phyloP scores from a whole-genome alignment of 2,888 invertebrate species.

The Unio pictorum region DNA sequence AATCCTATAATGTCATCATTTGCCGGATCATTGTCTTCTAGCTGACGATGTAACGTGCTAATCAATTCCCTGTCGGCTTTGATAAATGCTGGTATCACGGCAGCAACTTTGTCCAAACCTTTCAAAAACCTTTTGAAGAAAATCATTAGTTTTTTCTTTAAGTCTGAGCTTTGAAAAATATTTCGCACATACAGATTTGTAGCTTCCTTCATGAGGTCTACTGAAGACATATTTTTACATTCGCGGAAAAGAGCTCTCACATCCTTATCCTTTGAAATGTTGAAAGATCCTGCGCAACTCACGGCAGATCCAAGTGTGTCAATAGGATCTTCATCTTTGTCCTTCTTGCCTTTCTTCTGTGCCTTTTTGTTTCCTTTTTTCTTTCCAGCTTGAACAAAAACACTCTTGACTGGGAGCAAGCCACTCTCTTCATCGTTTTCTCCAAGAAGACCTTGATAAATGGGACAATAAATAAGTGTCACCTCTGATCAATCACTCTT shows the following conservation, averaged over 20 bases:
- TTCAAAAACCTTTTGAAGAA: constrained; percentile 49
- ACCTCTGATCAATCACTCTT: too few relatives aligned
- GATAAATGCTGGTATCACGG: constrained; percentile 50
- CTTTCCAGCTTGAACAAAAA: too few relatives aligned
- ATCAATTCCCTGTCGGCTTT: constrained; percentile 1
- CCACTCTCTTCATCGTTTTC: too few relatives aligned
- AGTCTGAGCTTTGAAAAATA: constrained; percentile 20
- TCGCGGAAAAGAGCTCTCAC: constrained; percentile 30
- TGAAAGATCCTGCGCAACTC: constrained; percentile 27
- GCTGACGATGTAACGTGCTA: not conserved
- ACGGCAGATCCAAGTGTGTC: constrained; percentile 36
- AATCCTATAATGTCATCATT: too few relatives aligned
- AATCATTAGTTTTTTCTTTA: constrained; percentile 33
- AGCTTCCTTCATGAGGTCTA: constrained; percentile 30
- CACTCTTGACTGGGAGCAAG: too few relatives aligned
- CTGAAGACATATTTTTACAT: constrained; percentile 8
- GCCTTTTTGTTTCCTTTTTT: constrained; percentile 11
- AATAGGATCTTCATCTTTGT: not conserved
- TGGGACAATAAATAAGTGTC: too few relatives aligned
- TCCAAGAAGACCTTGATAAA: too few relatives aligned
- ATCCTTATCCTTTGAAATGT: constrained; percentile 20
- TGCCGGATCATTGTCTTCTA: not conserved
- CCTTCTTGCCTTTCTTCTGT: constrained; percentile 7
- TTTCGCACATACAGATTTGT: constrained; percentile 26
- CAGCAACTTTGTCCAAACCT: constrained; percentile 43